These are phyloP conservation scores for Champsocephalus gunnari DNA, from an alignment of 2,797 vertebrate species.

Conservation along the genomic window DNA sequence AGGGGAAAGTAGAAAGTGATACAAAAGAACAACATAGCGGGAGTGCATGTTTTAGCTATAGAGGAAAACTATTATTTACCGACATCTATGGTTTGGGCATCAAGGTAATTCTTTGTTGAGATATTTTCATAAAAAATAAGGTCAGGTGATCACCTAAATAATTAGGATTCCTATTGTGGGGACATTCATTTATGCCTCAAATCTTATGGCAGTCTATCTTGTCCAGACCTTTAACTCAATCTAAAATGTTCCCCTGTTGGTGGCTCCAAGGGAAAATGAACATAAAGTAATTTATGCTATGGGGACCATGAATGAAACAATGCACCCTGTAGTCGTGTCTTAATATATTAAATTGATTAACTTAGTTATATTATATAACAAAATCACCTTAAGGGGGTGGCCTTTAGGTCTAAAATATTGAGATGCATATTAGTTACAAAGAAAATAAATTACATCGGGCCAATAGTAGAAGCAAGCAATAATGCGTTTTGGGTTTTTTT, in stretches of 20 bases:
- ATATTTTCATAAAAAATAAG: not conserved
- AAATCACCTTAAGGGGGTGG: too few relatives aligned
- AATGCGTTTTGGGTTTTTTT: not conserved
- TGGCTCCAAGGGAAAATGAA: too few relatives aligned
- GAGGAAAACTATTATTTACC: not conserved
- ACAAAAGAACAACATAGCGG: constrained; percentile 29
- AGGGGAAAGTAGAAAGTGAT: not conserved
- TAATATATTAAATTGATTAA: not conserved
- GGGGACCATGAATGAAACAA: not conserved
- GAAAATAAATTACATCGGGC: not conserved
- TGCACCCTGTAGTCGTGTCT: too few relatives aligned
- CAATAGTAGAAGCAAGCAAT: not conserved
- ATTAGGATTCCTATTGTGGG: too few relatives aligned
- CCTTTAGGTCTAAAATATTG: not conserved
- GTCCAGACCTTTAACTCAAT: too few relatives aligned
- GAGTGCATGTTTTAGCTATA: not conserved
- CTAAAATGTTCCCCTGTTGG: too few relatives aligned
- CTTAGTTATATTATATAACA: not conserved
- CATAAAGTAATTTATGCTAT: not conserved
- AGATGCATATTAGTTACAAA: not conserved
- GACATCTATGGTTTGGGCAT: not conserved
- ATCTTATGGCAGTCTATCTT: too few relatives aligned
- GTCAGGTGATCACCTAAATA: not conserved
- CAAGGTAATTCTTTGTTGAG: not conserved
- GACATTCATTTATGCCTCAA: too few relatives aligned